These are phyloP conservation scores for Acrocephalus scirpaceus DNA, from an alignment of 2,797 vertebrate genomes.

Conservation along the genomic window DNA sequence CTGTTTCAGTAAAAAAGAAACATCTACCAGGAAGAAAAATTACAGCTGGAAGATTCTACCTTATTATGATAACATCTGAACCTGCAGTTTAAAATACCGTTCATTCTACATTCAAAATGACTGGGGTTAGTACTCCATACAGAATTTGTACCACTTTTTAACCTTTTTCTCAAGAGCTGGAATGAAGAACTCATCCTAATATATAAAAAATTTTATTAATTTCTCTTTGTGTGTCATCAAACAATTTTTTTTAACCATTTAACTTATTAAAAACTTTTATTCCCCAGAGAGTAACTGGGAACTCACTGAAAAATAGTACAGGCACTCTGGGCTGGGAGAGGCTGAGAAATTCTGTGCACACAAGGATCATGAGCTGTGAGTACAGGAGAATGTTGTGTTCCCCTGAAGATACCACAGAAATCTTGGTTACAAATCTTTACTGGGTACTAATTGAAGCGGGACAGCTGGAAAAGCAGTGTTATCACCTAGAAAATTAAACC, in stretches of 20 bases:
- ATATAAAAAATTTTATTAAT: neutral
- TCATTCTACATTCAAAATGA: neutral
- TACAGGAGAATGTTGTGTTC: neutral
- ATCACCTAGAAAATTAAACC: neutral
- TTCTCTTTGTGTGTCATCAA: neutral
- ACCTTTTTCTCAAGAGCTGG: neutral
- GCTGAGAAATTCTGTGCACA: neutral
- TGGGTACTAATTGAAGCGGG: neutral
- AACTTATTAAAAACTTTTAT: neutral
- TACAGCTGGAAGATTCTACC: neutral
- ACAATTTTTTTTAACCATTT: neutral
- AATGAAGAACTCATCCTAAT: neutral
- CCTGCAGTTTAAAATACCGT: neutral
- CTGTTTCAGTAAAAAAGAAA: neutral
- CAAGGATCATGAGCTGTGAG: neutral
- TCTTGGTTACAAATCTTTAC: neutral
- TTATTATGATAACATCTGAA: neutral
- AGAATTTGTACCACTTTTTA: neutral
- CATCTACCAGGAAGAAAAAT: neutral
- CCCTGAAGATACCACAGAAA: neutral
- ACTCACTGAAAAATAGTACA: neutral
- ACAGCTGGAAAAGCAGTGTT: neutral
- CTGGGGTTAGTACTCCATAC: neutral
- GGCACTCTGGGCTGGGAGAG: neutral
- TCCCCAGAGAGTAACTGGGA: neutral